Evolutionary conservation across 2,113 vertebrate genomes (phyloP).

Genomic region (Datnioides undecimradiatus): DNA sequence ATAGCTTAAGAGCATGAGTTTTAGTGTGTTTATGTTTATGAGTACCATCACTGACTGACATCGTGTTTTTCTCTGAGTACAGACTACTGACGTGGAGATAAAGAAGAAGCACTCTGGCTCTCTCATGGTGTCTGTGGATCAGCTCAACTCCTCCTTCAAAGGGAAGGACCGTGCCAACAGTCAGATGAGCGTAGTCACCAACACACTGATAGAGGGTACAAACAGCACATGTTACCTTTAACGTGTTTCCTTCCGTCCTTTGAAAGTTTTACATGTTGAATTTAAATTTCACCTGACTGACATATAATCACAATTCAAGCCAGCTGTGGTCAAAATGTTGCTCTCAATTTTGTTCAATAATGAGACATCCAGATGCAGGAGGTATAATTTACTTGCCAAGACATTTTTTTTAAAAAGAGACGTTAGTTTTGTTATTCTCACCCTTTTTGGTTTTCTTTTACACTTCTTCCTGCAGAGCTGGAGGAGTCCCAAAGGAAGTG

Average conservation of each 20-base stretch:
- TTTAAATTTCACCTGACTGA: neutral
- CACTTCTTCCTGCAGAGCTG: slow-evolving; percentile 84
- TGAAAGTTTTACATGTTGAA: neutral
- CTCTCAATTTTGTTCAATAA: too few relatives aligned
- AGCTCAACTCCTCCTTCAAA: slow-evolving; percentile 93
- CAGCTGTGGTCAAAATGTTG: neutral
- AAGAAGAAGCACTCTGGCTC: slow-evolving; percentile 96
- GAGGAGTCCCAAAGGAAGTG: slow-evolving; percentile 98
- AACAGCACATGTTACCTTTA: neutral
- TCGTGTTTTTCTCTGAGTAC: slow-evolving; percentile 75
- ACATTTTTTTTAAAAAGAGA: too few relatives aligned
- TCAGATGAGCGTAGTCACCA: slow-evolving; percentile 94
- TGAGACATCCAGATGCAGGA: neutral
- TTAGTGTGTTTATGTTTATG: slow-evolving; percentile 19
- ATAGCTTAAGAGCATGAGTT: slow-evolving; percentile 8
- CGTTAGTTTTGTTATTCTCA: neutral
- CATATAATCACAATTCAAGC: slow-evolving; percentile 1
- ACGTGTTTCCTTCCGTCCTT: neutral
- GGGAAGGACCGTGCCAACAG: slow-evolving; percentile 96
- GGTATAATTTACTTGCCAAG: neutral
- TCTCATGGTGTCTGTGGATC: slow-evolving; percentile 97
- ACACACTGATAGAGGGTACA: slow-evolving; percentile 95
- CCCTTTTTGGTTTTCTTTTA: neutral
- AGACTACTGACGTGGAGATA: slow-evolving; percentile 93
- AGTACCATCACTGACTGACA: slow-evolving; percentile 39